phyloP scores from a whole-genome alignment of 2,888 invertebrate genomes.

The Ichneumoninae sp. region DNA sequence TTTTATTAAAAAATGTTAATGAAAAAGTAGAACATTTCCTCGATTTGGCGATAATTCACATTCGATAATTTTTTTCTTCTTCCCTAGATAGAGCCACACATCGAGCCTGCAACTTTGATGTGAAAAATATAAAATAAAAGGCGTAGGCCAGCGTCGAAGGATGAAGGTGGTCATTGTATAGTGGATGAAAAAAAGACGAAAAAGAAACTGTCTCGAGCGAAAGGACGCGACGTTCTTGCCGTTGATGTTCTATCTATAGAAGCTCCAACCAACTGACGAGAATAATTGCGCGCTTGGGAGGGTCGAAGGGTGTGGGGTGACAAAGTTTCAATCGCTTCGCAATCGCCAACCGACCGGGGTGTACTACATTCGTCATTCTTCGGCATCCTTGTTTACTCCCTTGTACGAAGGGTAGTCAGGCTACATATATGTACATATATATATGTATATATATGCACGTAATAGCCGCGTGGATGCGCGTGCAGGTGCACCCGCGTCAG shows the following conservation, averaged over 20 bases:
- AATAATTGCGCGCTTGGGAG: slow-evolving; percentile 75
- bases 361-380: slow-evolving; percentile 34
- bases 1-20: background rate
- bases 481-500: slow-evolving; percentile 75
- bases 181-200: slow-evolving; percentile 60
- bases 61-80: background rate
- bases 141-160: background rate
- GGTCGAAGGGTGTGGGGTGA: slow-evolving; percentile 57
- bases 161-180: background rate
- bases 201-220: slow-evolving; percentile 63
- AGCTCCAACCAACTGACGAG: slow-evolving; percentile 71
- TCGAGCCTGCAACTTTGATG: background rate
- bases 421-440: slow-evolving; percentile 7
- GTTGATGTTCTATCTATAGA: slow-evolving; percentile 76
- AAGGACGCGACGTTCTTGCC: slow-evolving; percentile 64
- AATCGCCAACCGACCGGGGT: slow-evolving; percentile 32
- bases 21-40: background rate
- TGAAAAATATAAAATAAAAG: background rate
- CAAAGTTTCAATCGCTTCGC: slow-evolving; percentile 62
- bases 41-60: background rate
- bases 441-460: slow-evolving; percentile 55
- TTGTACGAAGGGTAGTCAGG: background rate
- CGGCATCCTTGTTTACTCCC: slow-evolving; percentile 23
- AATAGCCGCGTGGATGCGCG: slow-evolving; percentile 70
- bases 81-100: background rate